Percentiles rank a stretch among this genome's conserved stretches.
Evolutionary conservation across 2,113 vertebrate genomes (phyloP).

Genomic region (Nipponia nippon): DNA sequence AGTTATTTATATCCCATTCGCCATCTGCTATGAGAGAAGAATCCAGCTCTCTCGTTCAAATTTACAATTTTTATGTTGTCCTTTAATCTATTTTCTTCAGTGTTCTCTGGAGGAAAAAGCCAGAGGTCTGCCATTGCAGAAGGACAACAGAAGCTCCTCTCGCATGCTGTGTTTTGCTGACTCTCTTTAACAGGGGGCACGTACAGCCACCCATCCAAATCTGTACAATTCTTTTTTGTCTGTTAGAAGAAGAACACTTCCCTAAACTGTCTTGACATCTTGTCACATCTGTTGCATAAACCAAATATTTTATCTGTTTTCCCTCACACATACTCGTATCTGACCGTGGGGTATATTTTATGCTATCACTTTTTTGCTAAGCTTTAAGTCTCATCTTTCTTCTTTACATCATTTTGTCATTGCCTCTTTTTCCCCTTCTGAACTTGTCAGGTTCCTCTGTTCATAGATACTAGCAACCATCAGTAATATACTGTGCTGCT

Average conservation of each 20-base stretch:
- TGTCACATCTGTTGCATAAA: neutral
- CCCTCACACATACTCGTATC: neutral
- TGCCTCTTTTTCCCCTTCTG: neutral
- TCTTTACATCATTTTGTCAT: neutral
- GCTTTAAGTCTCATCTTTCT: neutral
- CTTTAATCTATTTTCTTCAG: neutral
- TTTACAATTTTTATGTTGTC: neutral
- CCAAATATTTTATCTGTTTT: neutral
- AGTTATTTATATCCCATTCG: neutral
- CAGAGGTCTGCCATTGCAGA: neutral
- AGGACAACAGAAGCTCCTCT: neutral
- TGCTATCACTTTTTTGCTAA: neutral
- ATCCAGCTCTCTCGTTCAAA: neutral
- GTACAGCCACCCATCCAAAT: neutral
- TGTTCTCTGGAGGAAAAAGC: neutral
- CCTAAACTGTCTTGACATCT: neutral
- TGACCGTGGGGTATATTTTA: neutral
- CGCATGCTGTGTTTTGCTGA: fast-evolving
- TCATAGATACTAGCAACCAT: neutral
- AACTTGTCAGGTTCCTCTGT: neutral
- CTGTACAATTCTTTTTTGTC: neutral
- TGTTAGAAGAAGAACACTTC: neutral
- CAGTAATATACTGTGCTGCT: neutral
- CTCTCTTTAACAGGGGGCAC: neutral
- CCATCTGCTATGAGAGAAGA: neutral